Percentiles rank a stretch among this genome's conserved stretches.
phyloP scores from a whole-genome alignment of 2,113 vertebrate genomes.

The Ptychochromis oligacanthus region DNA sequence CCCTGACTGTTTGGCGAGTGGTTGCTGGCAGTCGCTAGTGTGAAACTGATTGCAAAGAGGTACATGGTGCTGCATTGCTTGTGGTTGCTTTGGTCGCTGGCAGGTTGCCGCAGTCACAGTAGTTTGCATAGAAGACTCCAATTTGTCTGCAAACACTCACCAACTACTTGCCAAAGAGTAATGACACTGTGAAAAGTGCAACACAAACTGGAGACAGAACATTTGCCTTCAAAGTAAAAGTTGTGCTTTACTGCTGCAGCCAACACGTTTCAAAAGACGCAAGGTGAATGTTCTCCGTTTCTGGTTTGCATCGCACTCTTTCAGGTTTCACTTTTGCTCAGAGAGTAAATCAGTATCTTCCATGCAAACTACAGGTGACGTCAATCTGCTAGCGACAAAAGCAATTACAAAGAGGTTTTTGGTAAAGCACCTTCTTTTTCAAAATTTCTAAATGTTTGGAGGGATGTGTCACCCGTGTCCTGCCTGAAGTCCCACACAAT shows the following conservation, averaged over 20 bases:
- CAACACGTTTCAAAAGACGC: accelerated
- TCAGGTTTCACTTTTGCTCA: not conserved
- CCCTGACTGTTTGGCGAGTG: not conserved
- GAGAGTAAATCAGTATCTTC: not conserved
- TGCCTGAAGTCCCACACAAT: too few relatives aligned
- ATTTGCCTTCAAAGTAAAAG: not conserved
- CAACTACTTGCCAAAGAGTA: not conserved
- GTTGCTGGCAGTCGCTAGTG: too few relatives aligned
- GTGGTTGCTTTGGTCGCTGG: not conserved
- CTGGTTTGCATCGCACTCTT: not conserved
- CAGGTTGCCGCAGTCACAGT: not conserved
- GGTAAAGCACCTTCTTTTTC: not conserved
- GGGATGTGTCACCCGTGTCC: too few relatives aligned
- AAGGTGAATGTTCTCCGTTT: not conserved
- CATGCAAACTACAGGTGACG: not conserved
- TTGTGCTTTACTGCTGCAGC: not conserved
- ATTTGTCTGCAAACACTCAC: not conserved
- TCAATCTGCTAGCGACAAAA: accelerated
- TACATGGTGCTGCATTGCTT: not conserved
- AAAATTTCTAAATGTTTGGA: too few relatives aligned
- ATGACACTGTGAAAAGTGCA: accelerated
- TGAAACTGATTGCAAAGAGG: too few relatives aligned
- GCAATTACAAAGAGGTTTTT: too few relatives aligned
- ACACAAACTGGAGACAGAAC: not conserved
- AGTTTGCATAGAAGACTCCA: not conserved